Evolutionary conservation across 2,888 invertebrate species (phyloP).

Genomic region (Bhutanitis thaidina): DNA sequence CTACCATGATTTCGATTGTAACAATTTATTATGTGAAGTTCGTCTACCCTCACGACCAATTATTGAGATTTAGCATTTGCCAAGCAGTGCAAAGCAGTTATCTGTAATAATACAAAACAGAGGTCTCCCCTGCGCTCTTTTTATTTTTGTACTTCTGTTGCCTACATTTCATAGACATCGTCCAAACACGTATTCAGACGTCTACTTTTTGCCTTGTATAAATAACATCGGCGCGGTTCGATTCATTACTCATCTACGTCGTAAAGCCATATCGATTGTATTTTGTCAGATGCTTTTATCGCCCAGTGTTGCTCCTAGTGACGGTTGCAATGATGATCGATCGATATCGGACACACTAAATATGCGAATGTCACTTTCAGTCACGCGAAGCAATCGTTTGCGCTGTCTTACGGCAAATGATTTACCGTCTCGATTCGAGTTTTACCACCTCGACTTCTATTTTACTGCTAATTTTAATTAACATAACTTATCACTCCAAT

Average conservation of each 20-base stretch:
- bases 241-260: constrained; percentile 18
- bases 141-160: too few species aligned
- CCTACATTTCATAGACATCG: too few species aligned
- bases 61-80: too few species aligned
- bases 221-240: constrained; percentile 16
- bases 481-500: too few species aligned
- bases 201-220: too few species aligned
- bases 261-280: neutral
- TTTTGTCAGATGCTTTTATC: constrained; percentile 1
- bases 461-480: constrained; percentile 6
- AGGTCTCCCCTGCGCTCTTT: too few species aligned
- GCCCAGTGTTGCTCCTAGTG: constrained; percentile 22
- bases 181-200: too few species aligned
- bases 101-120: too few species aligned
- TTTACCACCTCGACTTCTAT: constrained; percentile 5
- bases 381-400: constrained; percentile 43
- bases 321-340: constrained; percentile 40
- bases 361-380: constrained; percentile 52
- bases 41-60: too few species aligned
- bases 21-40: too few species aligned
- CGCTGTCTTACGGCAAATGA: constrained; percentile 13
- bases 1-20: too few species aligned
- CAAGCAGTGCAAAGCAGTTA: too few species aligned
- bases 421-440: constrained; percentile 23
- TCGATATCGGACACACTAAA: constrained; percentile 45